Conservation (phyloP, 2,888 invertebrate genomes). For the Agonopterix subpropinquella region DNA sequence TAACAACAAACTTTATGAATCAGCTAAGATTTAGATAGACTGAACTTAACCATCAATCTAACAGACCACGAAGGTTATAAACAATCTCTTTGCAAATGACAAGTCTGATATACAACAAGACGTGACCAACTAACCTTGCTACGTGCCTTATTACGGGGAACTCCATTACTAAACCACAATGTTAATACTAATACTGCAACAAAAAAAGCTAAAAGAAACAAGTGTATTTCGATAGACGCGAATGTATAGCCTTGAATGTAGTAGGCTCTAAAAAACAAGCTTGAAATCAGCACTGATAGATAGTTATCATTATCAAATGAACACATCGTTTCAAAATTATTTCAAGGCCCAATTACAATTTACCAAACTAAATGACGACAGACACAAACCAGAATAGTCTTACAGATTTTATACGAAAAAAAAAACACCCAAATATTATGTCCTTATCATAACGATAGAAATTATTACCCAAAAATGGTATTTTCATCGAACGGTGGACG, state of each 20-base stretch:
- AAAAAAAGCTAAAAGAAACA: conserved; percentile 11
- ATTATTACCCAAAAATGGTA: conserved; percentile 5
- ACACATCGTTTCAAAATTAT: background rate
- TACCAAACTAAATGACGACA: no score
- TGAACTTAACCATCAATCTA: no score
- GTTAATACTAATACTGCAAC: conserved; percentile 10
- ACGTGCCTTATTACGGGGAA: conserved; percentile 27
- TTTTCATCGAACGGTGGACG: conserved; percentile 3
- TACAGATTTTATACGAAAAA: no score
- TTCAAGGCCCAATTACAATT: no score
- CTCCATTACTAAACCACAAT: conserved; percentile 29
- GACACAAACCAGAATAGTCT: no score
- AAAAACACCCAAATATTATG: no score
- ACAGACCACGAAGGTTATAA: conserved; percentile 35
- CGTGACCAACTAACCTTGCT: conserved; percentile 39
- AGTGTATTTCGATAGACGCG: conserved; percentile 1
- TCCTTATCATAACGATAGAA: background rate
- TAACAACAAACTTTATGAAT: no score
- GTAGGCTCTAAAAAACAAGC: background rate
- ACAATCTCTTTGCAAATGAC: conserved; percentile 38
- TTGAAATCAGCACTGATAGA: no score
- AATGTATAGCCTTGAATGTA: conserved; percentile 7
- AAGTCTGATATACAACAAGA: conserved; percentile 17
- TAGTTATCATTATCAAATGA: no score
- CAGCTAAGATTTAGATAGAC: no score